phyloP scores from a whole-genome alignment of 1,140 invertebrate genomes.

The Microplitis mediator region DNA sequence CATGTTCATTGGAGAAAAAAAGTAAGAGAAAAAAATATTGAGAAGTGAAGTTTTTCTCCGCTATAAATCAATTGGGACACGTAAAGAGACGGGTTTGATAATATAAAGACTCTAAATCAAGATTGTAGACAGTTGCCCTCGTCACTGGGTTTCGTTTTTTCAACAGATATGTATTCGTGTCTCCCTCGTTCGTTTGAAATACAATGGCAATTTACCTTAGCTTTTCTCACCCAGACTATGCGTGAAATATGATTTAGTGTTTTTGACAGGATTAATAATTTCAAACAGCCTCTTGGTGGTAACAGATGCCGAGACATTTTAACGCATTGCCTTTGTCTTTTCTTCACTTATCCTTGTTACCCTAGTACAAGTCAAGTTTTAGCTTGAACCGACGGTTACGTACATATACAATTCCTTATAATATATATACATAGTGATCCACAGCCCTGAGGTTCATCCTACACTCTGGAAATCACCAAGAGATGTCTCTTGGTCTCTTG shows the following conservation, averaged over 20 bases:
- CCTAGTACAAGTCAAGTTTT: neutral
- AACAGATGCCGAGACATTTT: conserved; percentile 54
- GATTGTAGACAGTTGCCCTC: conserved; percentile 37
- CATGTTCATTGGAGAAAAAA: neutral
- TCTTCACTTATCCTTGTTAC: neutral
- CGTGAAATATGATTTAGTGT: conserved; percentile 49
- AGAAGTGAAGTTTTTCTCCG: conserved; percentile 14
- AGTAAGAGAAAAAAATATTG: neutral
- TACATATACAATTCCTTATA: too few species aligned
- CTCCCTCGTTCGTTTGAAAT: neutral
- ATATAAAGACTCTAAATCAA: conserved; percentile 49
- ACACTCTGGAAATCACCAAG: neutral
- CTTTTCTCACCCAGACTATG: conserved; percentile 11
- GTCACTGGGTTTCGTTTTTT: conserved; percentile 22
- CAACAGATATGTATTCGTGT: neutral
- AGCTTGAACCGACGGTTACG: too few species aligned
- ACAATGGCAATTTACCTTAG: neutral
- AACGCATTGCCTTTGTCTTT: conserved; percentile 24
- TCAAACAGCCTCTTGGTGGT: conserved; percentile 37
- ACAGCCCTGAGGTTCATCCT: neutral
- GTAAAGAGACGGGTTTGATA: conserved; percentile 35
- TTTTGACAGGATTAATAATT: conserved; percentile 58
- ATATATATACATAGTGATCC: neutral
- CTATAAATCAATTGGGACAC: conserved; percentile 25
- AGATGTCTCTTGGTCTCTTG: neutral